Percentiles rank a stretch among this genome's conserved stretches.
Conservation (phyloP, 2,797 vertebrate genomes). For the Benthosema pterotum region DNA sequence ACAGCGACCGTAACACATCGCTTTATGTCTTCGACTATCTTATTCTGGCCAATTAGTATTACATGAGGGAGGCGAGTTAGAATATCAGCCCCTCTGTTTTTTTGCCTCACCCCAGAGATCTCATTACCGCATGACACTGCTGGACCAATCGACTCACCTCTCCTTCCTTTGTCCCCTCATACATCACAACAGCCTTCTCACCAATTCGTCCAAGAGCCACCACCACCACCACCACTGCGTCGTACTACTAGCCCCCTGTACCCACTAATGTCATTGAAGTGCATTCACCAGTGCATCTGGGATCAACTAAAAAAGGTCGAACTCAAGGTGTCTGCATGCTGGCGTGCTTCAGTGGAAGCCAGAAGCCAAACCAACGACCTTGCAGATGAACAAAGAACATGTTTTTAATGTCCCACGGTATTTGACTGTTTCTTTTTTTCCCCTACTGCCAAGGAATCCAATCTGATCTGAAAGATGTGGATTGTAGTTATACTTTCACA, state of each 20-base stretch:
- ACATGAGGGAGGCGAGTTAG: constrained; percentile 41
- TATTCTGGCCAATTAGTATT: constrained; percentile 65
- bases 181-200: constrained; percentile 60
- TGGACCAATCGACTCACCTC: constrained; percentile 70
- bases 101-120: constrained; percentile 61
- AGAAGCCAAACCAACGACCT: constrained; percentile 4
- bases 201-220: constrained; percentile 58
- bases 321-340: constrained; percentile 14
- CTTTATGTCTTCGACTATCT: constrained; percentile 34
- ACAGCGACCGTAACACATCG: constrained; percentile 37
- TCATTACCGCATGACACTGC: constrained; percentile 71
- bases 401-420: constrained; percentile 11
- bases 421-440: not conserved
- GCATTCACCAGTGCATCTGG: constrained; percentile 21
- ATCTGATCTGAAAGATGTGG: constrained; percentile 10
- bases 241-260: constrained; percentile 28
- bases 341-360: constrained; percentile 16
- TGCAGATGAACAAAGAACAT: constrained; percentile 11
- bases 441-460: no score
- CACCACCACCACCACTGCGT: constrained; percentile 37
- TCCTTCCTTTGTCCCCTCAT: constrained; percentile 68
- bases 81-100: constrained; percentile 44
- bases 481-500: constrained; percentile 11
- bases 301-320: constrained; percentile 8
- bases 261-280: constrained; percentile 53